Evolutionary conservation across 2,797 vertebrate species (phyloP).

Genomic region (Antennarius maculatus): DNA sequence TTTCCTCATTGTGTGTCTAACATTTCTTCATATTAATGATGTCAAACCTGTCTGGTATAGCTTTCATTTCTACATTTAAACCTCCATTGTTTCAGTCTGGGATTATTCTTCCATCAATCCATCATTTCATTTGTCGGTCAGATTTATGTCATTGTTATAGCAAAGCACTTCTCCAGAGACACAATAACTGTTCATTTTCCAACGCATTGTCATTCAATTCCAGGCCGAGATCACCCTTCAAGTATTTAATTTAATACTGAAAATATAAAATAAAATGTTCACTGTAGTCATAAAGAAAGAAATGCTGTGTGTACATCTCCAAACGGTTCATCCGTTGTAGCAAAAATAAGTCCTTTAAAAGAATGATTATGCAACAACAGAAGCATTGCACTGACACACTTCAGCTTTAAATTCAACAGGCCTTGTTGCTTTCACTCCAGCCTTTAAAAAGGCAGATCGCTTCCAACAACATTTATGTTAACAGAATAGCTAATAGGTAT

Average conservation of each 20-base stretch:
- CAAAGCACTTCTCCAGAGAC: conserved; percentile 47
- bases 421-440: not conserved
- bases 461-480: conserved; percentile 4
- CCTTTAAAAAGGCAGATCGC: conserved; percentile 15
- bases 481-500: conserved; percentile 1
- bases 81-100: not conserved
- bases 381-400: conserved; percentile 9
- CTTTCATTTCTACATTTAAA: conserved; percentile 1
- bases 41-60: conserved; percentile 5
- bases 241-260: too few species aligned
- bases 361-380: conserved; percentile 14
- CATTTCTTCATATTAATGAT: conserved; percentile 9
- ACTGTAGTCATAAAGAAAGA: not conserved
- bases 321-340: not conserved
- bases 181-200: conserved; percentile 52
- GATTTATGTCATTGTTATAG: not conserved
- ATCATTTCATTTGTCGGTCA: not conserved
- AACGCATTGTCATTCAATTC: conserved; percentile 48
- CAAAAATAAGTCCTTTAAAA: conserved; percentile 5
- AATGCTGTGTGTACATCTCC: not conserved
- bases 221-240: conserved; percentile 27
- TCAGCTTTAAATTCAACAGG: conserved; percentile 7
- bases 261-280: too few species aligned
- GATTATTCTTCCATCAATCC: not conserved
- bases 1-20: not conserved